Conservation (phyloP, 2,888 invertebrate species). For the Eristalis tenax region DNA sequence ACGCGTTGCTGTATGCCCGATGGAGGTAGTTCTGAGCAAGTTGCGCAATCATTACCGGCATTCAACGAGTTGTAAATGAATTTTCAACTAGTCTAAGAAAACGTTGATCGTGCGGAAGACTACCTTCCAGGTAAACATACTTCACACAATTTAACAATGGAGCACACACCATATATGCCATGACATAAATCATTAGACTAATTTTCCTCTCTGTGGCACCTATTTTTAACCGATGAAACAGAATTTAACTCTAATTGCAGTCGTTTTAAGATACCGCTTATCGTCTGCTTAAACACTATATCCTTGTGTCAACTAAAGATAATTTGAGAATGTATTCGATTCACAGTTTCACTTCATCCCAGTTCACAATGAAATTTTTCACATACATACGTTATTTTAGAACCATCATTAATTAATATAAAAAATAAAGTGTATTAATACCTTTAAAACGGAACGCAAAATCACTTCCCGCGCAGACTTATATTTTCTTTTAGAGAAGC, state of each 20-base stretch:
- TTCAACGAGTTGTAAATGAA: too few relatives aligned
- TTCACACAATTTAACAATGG: too few relatives aligned
- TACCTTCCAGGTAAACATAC: too few relatives aligned
- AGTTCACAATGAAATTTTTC: background rate
- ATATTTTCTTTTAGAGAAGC: constrained; percentile 4
- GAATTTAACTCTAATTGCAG: background rate
- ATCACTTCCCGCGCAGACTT: constrained; percentile 3
- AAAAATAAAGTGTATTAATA: background rate
- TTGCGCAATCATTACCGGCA: too few relatives aligned
- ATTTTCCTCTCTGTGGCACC: background rate
- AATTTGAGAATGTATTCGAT: background rate
- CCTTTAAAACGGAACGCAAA: constrained; percentile 26
- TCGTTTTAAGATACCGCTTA: background rate
- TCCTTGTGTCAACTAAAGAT: background rate
- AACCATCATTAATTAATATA: background rate
- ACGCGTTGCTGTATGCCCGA: too few relatives aligned
- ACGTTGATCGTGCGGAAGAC: too few relatives aligned
- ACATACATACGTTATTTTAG: background rate
- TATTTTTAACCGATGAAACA: background rate
- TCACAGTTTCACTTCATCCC: background rate
- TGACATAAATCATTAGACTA: too few relatives aligned
- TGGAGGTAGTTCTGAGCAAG: too few relatives aligned
- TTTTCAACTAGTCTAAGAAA: too few relatives aligned
- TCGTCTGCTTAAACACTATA: background rate
- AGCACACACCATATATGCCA: too few relatives aligned